phyloP scores from a whole-genome alignment of 1,140 invertebrate species.

The Eriosoma lanigerum region DNA sequence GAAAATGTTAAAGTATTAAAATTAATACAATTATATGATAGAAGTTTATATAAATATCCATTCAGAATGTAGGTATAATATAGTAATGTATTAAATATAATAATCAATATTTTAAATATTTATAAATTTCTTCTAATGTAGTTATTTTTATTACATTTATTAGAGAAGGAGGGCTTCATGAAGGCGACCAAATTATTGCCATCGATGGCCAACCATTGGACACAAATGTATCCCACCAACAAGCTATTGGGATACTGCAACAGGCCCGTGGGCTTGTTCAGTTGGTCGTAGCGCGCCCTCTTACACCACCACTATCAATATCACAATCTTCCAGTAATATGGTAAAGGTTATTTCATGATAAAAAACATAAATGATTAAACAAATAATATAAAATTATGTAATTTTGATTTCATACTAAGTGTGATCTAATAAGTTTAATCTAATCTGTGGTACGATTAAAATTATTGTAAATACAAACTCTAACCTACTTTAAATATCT shows the following conservation, averaged over 20 bases:
- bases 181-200: conserved; percentile 86
- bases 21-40: too few species aligned
- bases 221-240: conserved; percentile 82
- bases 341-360: not conserved
- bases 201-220: conserved; percentile 84
- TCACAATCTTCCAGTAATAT: conserved; percentile 35
- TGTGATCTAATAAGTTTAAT: too few species aligned
- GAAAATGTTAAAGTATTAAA: too few species aligned
- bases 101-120: too few species aligned
- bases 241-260: conserved; percentile 80
- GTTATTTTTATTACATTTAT: not conserved
- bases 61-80: too few species aligned
- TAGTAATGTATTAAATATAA: too few species aligned
- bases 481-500: too few species aligned
- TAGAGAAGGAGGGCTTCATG: conserved; percentile 74
- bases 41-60: too few species aligned
- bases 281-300: conserved; percentile 67
- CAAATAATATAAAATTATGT: not conserved
- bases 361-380: not conserved
- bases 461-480: too few species aligned
- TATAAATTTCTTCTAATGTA: not conserved
- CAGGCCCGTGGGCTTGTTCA: conserved; percentile 74
- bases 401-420: too few species aligned
- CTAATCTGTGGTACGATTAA: too few species aligned
- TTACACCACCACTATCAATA: conserved; percentile 40